Evolutionary conservation across 2,797 vertebrate species (phyloP), one percentile per base, ranked within the genome.

Genomic region (Epinephelus awoara): DNA sequence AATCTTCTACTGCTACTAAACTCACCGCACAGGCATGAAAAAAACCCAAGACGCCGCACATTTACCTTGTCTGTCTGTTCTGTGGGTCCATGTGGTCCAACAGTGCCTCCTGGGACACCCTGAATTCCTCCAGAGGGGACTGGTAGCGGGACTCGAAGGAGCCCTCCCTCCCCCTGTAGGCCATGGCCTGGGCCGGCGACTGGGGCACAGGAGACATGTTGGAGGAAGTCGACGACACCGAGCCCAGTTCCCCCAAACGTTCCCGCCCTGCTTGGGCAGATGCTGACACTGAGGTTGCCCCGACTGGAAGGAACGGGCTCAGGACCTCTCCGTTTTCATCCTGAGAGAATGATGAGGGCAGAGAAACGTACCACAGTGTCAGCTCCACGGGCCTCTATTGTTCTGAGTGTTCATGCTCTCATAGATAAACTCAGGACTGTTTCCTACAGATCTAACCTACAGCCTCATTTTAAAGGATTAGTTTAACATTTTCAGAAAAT

Each of bases 141-240:
- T 99, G 98, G 92, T 98, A 99, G 70, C 98, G 96, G 0, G 95
- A 85, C 21, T 99, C 98, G 0, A 97, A 97, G 47, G 97, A 97
- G 5, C 97, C 97, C 83, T 99, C 98, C 17, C 96, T 94, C 67
- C 92, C 95, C 8, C 96, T 93, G 92, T 96, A 95, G 0, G 95
- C 94, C 75, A 95, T 88, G 57, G 96, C 94, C 93, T 97, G 98
- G 29, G 74, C 93, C 0, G 94, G 89, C 1, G 94, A 94, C 89
- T 94, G 90, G 19, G 94, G 91, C 58, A 94, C 88, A 51, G 95
- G 82, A 55, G 95, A 94, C 88, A 85, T 80, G 85, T n/a, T 83
- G 70, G 92, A 91, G 62, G 92, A 86, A 1, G 77, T 63, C 1
- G 92, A 88, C 1, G 93, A 90, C 70, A 90, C 79, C 0, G 92